These are phyloP conservation scores for Neoascia interrupta DNA, from an alignment of 2,888 invertebrate genomes.

Conservation along the genomic window DNA sequence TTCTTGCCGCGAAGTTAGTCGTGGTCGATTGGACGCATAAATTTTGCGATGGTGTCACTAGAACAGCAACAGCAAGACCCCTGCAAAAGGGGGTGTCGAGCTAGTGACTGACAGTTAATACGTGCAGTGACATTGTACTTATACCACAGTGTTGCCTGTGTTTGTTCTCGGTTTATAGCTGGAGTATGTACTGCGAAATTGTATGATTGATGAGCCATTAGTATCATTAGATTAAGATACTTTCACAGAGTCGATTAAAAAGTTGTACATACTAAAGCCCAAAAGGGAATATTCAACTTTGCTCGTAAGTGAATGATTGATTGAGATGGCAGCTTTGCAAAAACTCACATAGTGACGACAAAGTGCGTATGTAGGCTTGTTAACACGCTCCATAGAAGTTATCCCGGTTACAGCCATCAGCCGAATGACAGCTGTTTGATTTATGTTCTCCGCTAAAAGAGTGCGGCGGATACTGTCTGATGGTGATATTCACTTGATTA, in stretches of 20 bases:
- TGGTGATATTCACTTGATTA: slow-evolving; percentile 21
- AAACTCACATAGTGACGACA: slow-evolving; percentile 12
- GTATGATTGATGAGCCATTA: slow-evolving; percentile 62
- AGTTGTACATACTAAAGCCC: slow-evolving; percentile 31
- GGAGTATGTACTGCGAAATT: slow-evolving; percentile 16
- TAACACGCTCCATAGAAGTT: background rate
- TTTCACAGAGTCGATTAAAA: slow-evolving; percentile 56
- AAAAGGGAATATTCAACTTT: slow-evolving; percentile 6
- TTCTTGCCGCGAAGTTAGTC: slow-evolving; percentile 19
- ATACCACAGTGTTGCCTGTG: background rate
- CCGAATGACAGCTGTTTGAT: slow-evolving; percentile 59
- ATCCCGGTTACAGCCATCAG: slow-evolving; percentile 42
- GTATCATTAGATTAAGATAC: slow-evolving; percentile 42
- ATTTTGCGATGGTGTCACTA: slow-evolving; percentile 39
- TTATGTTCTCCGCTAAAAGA: slow-evolving; percentile 16
- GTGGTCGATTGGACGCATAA: slow-evolving; percentile 58
- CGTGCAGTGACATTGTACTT: slow-evolving; percentile 27
- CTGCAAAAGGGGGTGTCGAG: background rate
- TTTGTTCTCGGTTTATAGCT: background rate
- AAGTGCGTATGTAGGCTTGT: slow-evolving; percentile 44
- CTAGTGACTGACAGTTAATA: slow-evolving; percentile 18
- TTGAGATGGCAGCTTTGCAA: slow-evolving; percentile 6
- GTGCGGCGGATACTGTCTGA: background rate
- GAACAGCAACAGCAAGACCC: slow-evolving; percentile 5
- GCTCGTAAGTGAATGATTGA: slow-evolving; percentile 45